These are phyloP conservation scores for Pandion haliaetus DNA, from an alignment of 2,113 vertebrate species.

Conservation along the genomic window DNA sequence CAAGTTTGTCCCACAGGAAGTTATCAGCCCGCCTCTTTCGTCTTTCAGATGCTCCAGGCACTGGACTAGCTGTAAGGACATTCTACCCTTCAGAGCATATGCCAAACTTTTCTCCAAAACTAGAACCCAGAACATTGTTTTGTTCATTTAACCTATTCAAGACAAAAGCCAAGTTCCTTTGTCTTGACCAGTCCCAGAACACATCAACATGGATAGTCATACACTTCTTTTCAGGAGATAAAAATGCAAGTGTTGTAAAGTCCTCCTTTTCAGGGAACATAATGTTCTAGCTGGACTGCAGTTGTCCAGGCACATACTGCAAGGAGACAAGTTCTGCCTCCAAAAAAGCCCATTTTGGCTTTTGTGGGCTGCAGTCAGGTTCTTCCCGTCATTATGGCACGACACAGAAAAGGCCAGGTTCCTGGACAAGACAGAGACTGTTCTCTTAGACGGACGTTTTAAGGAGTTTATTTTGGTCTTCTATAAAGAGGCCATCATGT, in stretches of 20 bases:
- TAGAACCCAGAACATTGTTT: neutral
- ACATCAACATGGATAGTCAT: neutral
- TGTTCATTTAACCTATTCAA: neutral
- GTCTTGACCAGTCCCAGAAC: neutral
- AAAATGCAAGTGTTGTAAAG: neutral
- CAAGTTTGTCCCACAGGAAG: neutral
- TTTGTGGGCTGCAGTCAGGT: neutral
- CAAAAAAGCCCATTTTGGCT: neutral
- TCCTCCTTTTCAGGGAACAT: neutral
- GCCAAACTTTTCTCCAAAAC: neutral
- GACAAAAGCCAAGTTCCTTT: neutral
- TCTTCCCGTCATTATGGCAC: neutral
- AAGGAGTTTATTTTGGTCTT: slow-evolving; percentile 34
- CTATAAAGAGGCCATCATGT: neutral
- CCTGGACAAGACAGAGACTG: neutral
- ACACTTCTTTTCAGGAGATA: neutral
- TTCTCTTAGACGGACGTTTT: slow-evolving; percentile 6
- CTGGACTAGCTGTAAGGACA: neutral
- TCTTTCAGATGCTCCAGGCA: neutral
- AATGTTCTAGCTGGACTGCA: neutral
- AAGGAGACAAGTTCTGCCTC: neutral
- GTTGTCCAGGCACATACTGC: neutral
- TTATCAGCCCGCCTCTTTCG: neutral
- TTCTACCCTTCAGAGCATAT: neutral
- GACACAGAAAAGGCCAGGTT: neutral